Base-by-base conservation (phyloP, 2,888 invertebrate genomes). In the Campoplex capitator region DNA sequence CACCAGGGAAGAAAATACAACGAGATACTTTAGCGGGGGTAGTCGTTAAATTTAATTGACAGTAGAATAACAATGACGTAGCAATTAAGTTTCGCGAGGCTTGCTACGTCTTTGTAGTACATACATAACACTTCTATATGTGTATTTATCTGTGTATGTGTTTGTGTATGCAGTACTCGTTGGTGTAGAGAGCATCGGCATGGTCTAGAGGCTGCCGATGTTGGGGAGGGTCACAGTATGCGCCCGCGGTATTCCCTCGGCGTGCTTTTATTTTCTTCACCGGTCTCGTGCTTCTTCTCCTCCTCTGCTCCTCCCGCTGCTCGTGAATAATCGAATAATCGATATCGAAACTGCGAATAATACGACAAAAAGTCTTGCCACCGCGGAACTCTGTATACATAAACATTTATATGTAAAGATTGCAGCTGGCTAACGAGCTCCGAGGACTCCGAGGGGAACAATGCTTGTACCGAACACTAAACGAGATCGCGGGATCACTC, bases 41-140 rank as follows among this genome's bases (percentile, higher is more conserved):
- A 87, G 87, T 89, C 89, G 88, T 90, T 90, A 88, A 91, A 91
- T 88, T 91, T 91, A 90, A 92, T 91, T 91, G 91, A 91, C 90
- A 90, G 89, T 90, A 87, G 89, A 90, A 90, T 90, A 91, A 92
- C 91, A 90, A 89, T 76, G 88, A 73, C 78, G 74, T 78, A 84
- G 88, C 87, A 89, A 91, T 89, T 90, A 90, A 90, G 85, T 81
- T 77, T 79, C 68, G 67, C 77, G 23, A 81, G 73, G 56, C 18
- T 51, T 51, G 11, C 23, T 28, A n/a, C 38, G 23, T 65, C 38
- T 35, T 32, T 28, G 11, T 48, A 18, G 18, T 35, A 74, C 67
- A 32, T 42, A 73, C 13, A 54, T 42, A 45, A 42, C 23, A 38
- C 38, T 38, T 6, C 4, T 38, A 42, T 9, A 42, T 42, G 1